Base-by-base conservation (phyloP, 2,113 vertebrate genomes). In the Hiodon alosoides region DNA sequence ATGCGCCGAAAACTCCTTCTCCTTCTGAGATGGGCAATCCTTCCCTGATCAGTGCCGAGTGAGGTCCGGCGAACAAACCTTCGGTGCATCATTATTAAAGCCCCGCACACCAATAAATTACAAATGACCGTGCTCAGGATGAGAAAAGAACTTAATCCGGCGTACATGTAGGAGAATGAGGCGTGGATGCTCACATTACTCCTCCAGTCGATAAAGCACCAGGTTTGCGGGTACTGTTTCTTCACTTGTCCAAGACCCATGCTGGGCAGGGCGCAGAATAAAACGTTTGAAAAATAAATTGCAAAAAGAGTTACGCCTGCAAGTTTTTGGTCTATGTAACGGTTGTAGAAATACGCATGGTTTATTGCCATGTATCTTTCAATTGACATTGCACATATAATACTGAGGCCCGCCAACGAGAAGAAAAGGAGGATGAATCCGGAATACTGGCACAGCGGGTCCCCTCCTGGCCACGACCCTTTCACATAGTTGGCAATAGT, bases 341-440 rank as follows among this genome's bases (percentile, higher is more conserved):
- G 90, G 86, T 90, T 97, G 87, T 99, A 98, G 89, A 98, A 95
- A 77, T 96, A 98, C 16, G 97, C 96, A 81, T 99, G 96, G 86
- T 99, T 98, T 81, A 99, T 99, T 62, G 97, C 97, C 87, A 99
- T 79, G 86, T 94, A 99, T 74, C 97, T 90, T 87, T 99, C 97
- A 66, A 98, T 90, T 0, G 96, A 98, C 97, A 99, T 98, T 61
- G 95, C 94, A 17, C 95, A 98, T 79, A 99, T 94, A 79, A 98
- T 98, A 85, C 94, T 94, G 74, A 99, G 94, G n/a, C 96, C 95
- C 1, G 92, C 93, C 46, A 95, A 85, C 69, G 95, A 94, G 64
- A 99, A 99, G 84, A 98, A 97, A 77, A 99, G 94, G 14, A 99
- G 93, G 82, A 98, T 94, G 90, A 99, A 99, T 77, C 94, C 95